phyloP scores from a whole-genome alignment of 1,140 invertebrate genomes.

The Eciton burchellii region DNA sequence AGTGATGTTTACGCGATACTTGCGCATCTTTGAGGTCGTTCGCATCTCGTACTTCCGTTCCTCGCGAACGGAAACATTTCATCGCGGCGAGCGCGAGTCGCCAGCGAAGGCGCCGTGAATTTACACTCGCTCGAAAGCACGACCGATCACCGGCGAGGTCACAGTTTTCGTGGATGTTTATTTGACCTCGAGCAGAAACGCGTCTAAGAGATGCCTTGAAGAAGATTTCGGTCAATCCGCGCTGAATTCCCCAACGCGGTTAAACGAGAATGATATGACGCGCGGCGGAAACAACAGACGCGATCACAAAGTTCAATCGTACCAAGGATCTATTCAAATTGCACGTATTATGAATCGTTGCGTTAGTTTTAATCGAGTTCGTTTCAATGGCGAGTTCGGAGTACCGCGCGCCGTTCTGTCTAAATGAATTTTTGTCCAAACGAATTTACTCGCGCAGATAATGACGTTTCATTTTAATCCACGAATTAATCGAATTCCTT shows the following conservation, averaged over 20 bases:
- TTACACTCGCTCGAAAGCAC: conserved; percentile 23
- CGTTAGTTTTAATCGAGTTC: conserved; percentile 35
- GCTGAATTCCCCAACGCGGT: conserved; percentile 19
- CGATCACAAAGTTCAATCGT: conserved; percentile 26
- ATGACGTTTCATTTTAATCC: neutral
- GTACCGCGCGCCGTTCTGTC: neutral
- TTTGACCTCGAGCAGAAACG: conserved; percentile 25
- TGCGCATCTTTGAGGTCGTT: conserved; percentile 48
- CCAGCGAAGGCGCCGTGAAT: neutral
- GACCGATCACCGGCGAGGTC: conserved; percentile 23
- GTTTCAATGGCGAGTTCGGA: conserved; percentile 2
- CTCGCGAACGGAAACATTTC: neutral
- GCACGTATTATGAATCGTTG: neutral
- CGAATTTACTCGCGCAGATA: neutral
- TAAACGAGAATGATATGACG: conserved; percentile 59
- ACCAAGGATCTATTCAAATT: conserved; percentile 14
- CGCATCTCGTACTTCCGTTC: neutral
- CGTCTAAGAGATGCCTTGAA: conserved; percentile 35
- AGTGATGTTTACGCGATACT: conserved; percentile 23
- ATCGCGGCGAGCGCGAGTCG: neutral
- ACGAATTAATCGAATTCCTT: conserved; percentile 9
- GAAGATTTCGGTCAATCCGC: conserved; percentile 51
- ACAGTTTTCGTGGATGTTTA: conserved; percentile 29
- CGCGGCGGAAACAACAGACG: conserved; percentile 18
- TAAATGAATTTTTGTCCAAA: neutral